Evolutionary conservation across 2,888 invertebrate genomes (phyloP), one percentile per base, ranked within the genome.

Genomic region (Spisula solida): DNA sequence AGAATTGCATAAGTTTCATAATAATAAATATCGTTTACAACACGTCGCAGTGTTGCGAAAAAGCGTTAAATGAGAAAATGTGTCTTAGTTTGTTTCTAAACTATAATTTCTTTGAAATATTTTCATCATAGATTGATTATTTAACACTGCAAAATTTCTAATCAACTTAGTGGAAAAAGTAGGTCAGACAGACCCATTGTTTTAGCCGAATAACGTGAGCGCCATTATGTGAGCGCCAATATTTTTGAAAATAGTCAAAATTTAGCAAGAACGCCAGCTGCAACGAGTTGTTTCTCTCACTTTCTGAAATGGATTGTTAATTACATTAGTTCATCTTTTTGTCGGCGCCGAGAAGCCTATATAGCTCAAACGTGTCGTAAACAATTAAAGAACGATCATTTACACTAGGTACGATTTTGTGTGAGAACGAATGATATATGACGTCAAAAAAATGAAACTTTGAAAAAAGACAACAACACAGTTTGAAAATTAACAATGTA

Each of bases 401-500:
- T 34, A 75, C 18, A 75, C 29, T 31, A 66, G 75, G 75, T 75
- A 34, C 75, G 75, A 75, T 16, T 16, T 31, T 16, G 25, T 75
- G 75, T 75, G 75, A 31, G 75, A 34, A 75, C 75, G 75, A 75
- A 75, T 75, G 75, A 75, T 31, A n/a, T 66, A 66, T 66, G 20
- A 25, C 34, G 75, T 75, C 47, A 47, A n/a, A 12, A 25, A 18
- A 12, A 12, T 41, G 47, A 41, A 29, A 29, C 25, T 10, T 18
- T 18, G 80, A 80, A 47, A 82, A 70, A 82, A 70, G n/a, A 82
- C 31, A 82, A 82, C 82, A 70, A 70, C 34, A 4, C 34, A 4
- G 12, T 34, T 82, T 31, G 41, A 82, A 82, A 82, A 70, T 82
- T 82, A 82, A 82, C 82, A 82, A 82, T 82, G 82, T 82, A 82